Conservation (phyloP, 2,888 invertebrate genomes). For the Melinaea menophilus region DNA sequence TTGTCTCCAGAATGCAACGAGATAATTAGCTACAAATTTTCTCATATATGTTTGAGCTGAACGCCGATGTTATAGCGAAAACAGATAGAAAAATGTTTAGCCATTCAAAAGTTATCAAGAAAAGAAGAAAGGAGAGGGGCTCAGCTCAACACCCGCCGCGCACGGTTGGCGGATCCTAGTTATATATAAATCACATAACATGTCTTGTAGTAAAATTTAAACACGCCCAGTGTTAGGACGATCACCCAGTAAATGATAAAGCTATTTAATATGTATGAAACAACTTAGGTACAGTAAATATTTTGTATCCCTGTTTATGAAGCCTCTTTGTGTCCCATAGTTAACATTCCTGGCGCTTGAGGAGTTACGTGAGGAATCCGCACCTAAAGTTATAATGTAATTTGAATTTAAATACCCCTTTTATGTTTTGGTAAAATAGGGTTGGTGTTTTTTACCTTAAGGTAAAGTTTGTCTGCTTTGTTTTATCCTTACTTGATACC, state of each 20-base stretch:
- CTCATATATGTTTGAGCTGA: no score
- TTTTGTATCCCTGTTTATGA: constrained; percentile 27
- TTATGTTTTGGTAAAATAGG: constrained; percentile 15
- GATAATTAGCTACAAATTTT: no score
- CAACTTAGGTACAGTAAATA: constrained; percentile 21
- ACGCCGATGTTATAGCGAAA: no score
- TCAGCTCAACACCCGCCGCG: no score
- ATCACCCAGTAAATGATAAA: constrained; percentile 4
- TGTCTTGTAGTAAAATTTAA: neutral
- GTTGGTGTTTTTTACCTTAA: constrained; percentile 3
- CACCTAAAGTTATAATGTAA: constrained; percentile 43
- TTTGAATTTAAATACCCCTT: constrained; percentile 41
- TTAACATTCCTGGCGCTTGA: constrained; percentile 46
- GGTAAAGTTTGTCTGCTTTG: neutral
- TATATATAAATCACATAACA: no score
- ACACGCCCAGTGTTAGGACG: neutral
- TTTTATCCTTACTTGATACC: neutral
- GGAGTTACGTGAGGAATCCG: constrained; percentile 36
- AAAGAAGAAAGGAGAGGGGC: no score
- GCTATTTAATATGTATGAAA: constrained; percentile 27
- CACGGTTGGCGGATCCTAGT: no score
- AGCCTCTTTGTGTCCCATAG: constrained; percentile 44
- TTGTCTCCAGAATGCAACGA: no score
- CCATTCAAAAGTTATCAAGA: no score
- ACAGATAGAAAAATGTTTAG: no score